phyloP scores from a whole-genome alignment of 2,888 invertebrate genomes.

The Dioctria rufipes region DNA sequence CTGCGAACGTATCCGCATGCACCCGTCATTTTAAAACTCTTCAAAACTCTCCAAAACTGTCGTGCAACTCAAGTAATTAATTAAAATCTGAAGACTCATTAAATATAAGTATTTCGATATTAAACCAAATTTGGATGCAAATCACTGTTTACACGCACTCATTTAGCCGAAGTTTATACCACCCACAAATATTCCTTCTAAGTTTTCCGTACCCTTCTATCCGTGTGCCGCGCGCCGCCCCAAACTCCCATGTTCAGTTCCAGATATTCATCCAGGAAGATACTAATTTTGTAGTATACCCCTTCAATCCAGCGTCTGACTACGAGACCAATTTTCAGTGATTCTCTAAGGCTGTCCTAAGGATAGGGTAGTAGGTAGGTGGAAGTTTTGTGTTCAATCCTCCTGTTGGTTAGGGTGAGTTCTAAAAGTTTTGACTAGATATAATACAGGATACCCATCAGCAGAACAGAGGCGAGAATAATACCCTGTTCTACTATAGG shows the following conservation, averaged over 20 bases:
- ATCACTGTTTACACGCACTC: slow-evolving; percentile 41
- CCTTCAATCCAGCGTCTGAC: slow-evolving; percentile 5
- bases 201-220: background rate
- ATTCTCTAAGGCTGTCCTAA: background rate
- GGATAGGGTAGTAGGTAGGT: background rate
- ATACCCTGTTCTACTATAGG: slow-evolving; percentile 8
- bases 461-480: slow-evolving; percentile 37
- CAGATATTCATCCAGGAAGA: slow-evolving; percentile 15
- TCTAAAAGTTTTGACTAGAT: slow-evolving; percentile 31
- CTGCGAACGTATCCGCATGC: no score
- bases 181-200: slow-evolving; percentile 11
- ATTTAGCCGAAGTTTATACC: slow-evolving; percentile 19
- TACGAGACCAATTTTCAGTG: background rate
- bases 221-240: background rate
- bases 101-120: slow-evolving; percentile 27
- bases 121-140: slow-evolving; percentile 37
- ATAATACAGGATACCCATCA: slow-evolving; percentile 8
- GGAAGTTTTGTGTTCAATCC: background rate
- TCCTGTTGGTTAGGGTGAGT: background rate
- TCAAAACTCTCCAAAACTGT: no score
- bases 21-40: no score
- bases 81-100: slow-evolving; percentile 28
- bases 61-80: background rate
- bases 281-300: slow-evolving; percentile 45
- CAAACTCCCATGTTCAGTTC: background rate